Base-by-base conservation (phyloP, 2,797 vertebrate species). In the Rhinella marina region DNA sequence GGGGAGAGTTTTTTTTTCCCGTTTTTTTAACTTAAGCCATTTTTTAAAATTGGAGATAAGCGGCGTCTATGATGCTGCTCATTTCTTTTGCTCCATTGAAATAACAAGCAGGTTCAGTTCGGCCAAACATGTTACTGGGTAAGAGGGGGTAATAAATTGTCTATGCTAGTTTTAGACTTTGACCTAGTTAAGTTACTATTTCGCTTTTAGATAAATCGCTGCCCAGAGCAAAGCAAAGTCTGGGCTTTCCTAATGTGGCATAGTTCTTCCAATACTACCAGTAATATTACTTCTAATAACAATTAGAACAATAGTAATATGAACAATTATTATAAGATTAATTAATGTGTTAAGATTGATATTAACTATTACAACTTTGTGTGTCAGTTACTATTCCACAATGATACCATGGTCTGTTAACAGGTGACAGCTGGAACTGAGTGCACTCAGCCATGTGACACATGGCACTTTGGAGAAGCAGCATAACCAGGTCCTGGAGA, bases 381-480 rank as follows among this genome's bases (percentile, higher is more conserved):
- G 1, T 21, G 11, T 23, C 32, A 23, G 1, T 50, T 50, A 23
- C 41, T 75, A 4, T 75, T 13, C 21, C 21, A 13, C 21, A 27
- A 2, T n/a, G 48, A 25, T 78, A 29, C 0, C 75, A 19, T 79
- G 52, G n/a, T 17, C 14, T 32, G 54, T 57, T 27, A 57, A 0
- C 3, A 54, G 7, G 12, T 78, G 66, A 83, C 66, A 70, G 62
- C 50, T 56, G 81, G 81, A 19, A 27, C 32, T 52, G 66, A 32
- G 82, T 75, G 82, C 70, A 73, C 56, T 84, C 70, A 84, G 56
- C 68, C 82, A 73, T 84, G 68, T 70, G 81, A 70, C 62, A 82
- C 52, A 29, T 29, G 64, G 21, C 19, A 80, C 54, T 11, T 25
- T 84, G 70, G 52, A 61, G 56, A 56, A n/a, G 81, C 25, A 19